Evolutionary conservation across 2,113 vertebrate species (phyloP).

Genomic region (Syrmaticus mikado): DNA sequence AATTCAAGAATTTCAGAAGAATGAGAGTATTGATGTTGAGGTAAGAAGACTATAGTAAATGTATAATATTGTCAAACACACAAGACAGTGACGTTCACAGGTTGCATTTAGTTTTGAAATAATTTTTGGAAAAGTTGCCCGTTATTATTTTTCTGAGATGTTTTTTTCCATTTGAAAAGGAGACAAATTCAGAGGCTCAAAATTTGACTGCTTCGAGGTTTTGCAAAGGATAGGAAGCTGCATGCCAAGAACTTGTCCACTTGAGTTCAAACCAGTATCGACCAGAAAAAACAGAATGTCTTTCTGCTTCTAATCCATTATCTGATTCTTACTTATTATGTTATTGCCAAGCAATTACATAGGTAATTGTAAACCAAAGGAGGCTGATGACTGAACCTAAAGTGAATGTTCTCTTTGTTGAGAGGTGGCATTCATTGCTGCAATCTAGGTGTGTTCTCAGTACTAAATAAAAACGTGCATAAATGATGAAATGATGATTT

Average conservation of each 20-base stretch:
- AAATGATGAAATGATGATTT: not conserved
- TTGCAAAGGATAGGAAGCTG: not conserved
- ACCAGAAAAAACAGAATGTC: not conserved
- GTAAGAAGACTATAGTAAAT: constrained; percentile 73
- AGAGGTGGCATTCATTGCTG: not conserved
- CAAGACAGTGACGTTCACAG: not conserved
- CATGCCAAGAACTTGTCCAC: not conserved
- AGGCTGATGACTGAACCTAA: not conserved
- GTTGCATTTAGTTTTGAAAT: not conserved
- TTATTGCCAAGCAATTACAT: not conserved
- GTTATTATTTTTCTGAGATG: not conserved
- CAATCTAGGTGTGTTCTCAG: not conserved
- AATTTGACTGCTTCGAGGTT: not conserved
- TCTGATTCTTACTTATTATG: not conserved
- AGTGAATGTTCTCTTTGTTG: not conserved
- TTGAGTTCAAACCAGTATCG: not conserved
- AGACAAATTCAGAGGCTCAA: not conserved
- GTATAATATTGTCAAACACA: not conserved
- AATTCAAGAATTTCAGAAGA: constrained; percentile 99
- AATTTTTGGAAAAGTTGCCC: not conserved
- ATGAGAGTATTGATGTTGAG: constrained; percentile 97
- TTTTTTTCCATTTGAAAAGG: not conserved
- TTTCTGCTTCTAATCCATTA: not conserved
- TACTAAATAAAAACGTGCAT: not conserved
- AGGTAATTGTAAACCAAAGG: not conserved